Evolutionary conservation across 2,888 invertebrate genomes (phyloP), one percentile per base, ranked within the genome.

Genomic region (Trichacis sp.): DNA sequence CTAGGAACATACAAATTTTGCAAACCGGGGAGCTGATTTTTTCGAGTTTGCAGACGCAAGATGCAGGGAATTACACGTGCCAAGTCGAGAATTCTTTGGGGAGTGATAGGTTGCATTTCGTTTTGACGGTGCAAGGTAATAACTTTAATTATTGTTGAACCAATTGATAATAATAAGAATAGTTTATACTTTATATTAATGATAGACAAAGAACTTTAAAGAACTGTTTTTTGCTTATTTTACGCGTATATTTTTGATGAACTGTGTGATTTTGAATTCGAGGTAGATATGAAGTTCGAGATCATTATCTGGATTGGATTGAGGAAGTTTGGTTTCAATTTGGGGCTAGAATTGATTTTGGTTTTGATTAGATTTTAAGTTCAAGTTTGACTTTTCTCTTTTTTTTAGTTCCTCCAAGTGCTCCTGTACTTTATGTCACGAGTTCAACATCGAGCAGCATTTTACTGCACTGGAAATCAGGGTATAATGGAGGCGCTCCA

Each of bases 381-480:
- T n/a, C n/a, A n/a, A 43, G 4, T 53, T 53, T 45, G 2, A 30
- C 29, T 47, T 42, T 62, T 40, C n/a, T n/a, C n/a, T n/a, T n/a
- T n/a, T n/a, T 74, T 75, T 4, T 77, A 89, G 93, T 92, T 46
- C 92, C 93, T 8, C 93, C 93, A 0, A 87, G 88, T 30, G 89
- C 93, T 0, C 93, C 94, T 0, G 87, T 90, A 3, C 85, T 93
- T 1, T 91, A 91, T 73, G 90, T 93, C 2, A 91, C 91, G 2
- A 91, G 92, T 76, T 91, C 92, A 1, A 93, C 93, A 0, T 90
- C 91, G 49, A 90, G 89, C 73, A 92, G 92, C 70, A 89, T 94
- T 61, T 83, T 91, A 43, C 86, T 92, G 71, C 91, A 92, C 71
- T 92, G 92, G 92, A 91, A 91, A 79, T 85, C 90, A n/a, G 89